These are phyloP conservation scores for Oceanodroma tethys DNA, from an alignment of 2,113 vertebrate species.

Conservation along the genomic window DNA sequence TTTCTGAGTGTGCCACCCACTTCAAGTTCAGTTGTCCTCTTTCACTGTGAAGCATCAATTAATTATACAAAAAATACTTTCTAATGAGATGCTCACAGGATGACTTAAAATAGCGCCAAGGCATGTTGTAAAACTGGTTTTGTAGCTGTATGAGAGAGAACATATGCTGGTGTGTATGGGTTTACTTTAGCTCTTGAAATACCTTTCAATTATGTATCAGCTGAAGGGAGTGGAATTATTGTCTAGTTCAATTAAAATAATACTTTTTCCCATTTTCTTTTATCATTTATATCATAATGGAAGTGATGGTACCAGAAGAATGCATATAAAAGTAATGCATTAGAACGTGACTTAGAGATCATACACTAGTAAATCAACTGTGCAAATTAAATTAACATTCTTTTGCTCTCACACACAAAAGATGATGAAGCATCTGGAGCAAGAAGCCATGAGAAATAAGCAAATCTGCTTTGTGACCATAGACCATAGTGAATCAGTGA, in stretches of 20 bases:
- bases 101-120: conserved; percentile 20
- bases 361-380: not conserved
- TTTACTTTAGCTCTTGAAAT: conserved; percentile 23
- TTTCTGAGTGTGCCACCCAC: not conserved
- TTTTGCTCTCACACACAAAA: not conserved
- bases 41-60: not conserved
- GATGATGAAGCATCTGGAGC: not conserved
- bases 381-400: conserved; percentile 1
- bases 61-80: conserved; percentile 24
- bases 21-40: not conserved
- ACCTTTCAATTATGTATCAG: conserved; percentile 19
- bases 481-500: not conserved
- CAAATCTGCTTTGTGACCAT: not conserved
- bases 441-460: conserved; percentile 6
- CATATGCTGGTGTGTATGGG: not conserved
- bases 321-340: not conserved
- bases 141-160: conserved; percentile 6
- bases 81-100: not conserved
- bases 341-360: not conserved
- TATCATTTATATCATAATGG: not conserved
- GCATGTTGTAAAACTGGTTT: not conserved
- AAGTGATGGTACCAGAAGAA: not conserved
- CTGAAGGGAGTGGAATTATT: not conserved
- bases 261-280: not conserved
- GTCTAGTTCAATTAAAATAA: conserved; percentile 7